Evolutionary conservation across 1,140 invertebrate species (phyloP), one percentile per base, ranked within the genome.

Genomic region (Euwallacea similis): DNA sequence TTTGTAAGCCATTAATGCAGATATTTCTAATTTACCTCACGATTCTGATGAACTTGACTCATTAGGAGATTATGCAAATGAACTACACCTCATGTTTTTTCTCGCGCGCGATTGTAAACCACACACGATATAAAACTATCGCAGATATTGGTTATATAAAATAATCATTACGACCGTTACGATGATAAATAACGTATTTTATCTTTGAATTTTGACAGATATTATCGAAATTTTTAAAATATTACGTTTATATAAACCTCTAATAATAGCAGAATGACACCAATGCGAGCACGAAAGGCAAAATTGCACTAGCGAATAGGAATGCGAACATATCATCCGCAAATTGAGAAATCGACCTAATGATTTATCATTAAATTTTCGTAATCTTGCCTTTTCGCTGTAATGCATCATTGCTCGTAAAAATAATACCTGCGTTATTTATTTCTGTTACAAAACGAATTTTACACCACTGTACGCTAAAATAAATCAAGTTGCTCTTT

Each of bases 401-500:
- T 61, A 61, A 65, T 65, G 44, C 62, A 16, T 65, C 15, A 50
- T 47, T 62, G 41, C n/a, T 13, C 7, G 46, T 58, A 66, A 71
- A 65, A 71, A 71, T 61, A 43, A 41, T 66, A 71, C 53, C 67
- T 62, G 55, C 60, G 44, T 71, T 71, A 66, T 71, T 71, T 66
- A 71, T 71, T 59, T 71, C 61, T 71, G 61, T 71, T 71, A 66
- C 69, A 71, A 71, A 71, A 64, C 53, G 68, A 70, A 60, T 44
- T 70, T 64, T 69, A 58, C 42, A 42, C 55, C 21, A 71, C 65
- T 71, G 69, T 71, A 55, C 50, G 62, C 13, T 59, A 47, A 64
- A 66, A 71, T 71, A 71, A 71, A 71, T 71, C 69, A 71, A 59
- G 47, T 21, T 66, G 69, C 61, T 71, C 69, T 71, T 63, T 71